Evolutionary conservation across 1,140 invertebrate genomes (phyloP).

Genomic region (Dermatophagoides farinae): DNA sequence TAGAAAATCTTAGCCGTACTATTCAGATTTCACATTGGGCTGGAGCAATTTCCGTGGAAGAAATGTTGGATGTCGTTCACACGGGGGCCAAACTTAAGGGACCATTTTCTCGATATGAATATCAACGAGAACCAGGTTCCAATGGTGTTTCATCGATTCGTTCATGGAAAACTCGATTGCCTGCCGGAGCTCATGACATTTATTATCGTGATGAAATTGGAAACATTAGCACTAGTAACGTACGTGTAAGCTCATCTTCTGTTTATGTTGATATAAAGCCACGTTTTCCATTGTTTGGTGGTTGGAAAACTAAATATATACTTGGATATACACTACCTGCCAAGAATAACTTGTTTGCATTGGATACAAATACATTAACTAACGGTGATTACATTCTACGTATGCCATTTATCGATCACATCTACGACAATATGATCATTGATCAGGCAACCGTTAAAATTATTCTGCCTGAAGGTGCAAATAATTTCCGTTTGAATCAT

Average conservation of each 20-base stretch:
- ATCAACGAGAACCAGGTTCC: constrained; percentile 57
- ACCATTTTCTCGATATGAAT: constrained; percentile 85
- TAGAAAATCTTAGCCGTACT: constrained; percentile 56
- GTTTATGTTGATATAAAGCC: constrained; percentile 86
- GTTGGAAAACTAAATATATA: constrained; percentile 93
- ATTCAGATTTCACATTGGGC: constrained; percentile 94
- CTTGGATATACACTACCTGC: constrained; percentile 94
- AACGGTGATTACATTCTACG: constrained; percentile 50
- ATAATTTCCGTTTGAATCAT: constrained; percentile 53
- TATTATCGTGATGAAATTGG: constrained; percentile 96
- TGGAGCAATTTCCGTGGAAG: constrained; percentile 91
- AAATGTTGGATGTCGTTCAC: constrained; percentile 73
- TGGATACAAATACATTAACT: constrained; percentile 26
- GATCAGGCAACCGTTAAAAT: constrained; percentile 74
- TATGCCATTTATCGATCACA: constrained; percentile 80
- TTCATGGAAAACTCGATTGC: constrained; percentile 75
- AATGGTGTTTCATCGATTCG: constrained; percentile 67
- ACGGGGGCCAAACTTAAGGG: constrained; percentile 80
- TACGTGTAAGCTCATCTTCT: constrained; percentile 62
- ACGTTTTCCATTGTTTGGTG: constrained; percentile 90
- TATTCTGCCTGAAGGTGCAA: constrained; percentile 76
- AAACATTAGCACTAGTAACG: constrained; percentile 93
- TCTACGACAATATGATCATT: constrained; percentile 89
- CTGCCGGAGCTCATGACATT: constrained; percentile 68
- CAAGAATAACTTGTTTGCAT: constrained; percentile 74